Base-by-base conservation (phyloP, 2,113 vertebrate species). In the Crotalus viridis region DNA sequence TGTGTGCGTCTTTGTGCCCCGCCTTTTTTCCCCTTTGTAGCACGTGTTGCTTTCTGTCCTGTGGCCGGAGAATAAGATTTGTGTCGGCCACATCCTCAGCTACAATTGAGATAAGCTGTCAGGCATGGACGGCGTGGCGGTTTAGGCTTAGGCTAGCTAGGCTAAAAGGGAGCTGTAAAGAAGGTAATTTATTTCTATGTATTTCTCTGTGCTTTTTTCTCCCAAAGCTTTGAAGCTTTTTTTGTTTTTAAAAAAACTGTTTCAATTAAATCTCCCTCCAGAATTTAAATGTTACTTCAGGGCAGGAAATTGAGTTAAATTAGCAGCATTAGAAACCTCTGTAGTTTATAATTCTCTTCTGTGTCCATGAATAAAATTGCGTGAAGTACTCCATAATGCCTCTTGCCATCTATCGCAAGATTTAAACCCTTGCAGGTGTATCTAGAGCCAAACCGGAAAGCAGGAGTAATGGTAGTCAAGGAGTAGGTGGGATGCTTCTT, bases 11-110 rank as follows among this genome's bases (percentile, higher is more conserved):
- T 39, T 24, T 10, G 22, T n/a, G 8, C 89, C 51, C 24, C 48
- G 17, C 54, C 48, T 2, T 17, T 2, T 26, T n/a, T 24, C 1
- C 2, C 19, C 39, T 10, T 39, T 4, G 1, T 43, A 21, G 54
- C 90, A 91, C 93, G 64, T 93, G 93, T 86, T 46, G 59, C 86
- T 89, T 28, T 26, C 61, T 59, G 52, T 52, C 89, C 13, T 26
- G 48, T 64, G 55, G 19, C 3, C 28, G 3, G 19, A 39, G 52
- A 46, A 33, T 10, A 2, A 39, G 28, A 21, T 8, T 8, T 87
- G 2, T 4, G n/a, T 46, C 3, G 19, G 51, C 17, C 33, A 1
- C 57, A 24, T 15, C 39, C 39, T 48, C 19, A 2, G 17, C 87
- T 28, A 13, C 12, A 22, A 22, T 56, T 57, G 48, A 46, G 26